phyloP scores from a whole-genome alignment of 2,113 vertebrate species.

The Myanophis thanlyinensis region DNA sequence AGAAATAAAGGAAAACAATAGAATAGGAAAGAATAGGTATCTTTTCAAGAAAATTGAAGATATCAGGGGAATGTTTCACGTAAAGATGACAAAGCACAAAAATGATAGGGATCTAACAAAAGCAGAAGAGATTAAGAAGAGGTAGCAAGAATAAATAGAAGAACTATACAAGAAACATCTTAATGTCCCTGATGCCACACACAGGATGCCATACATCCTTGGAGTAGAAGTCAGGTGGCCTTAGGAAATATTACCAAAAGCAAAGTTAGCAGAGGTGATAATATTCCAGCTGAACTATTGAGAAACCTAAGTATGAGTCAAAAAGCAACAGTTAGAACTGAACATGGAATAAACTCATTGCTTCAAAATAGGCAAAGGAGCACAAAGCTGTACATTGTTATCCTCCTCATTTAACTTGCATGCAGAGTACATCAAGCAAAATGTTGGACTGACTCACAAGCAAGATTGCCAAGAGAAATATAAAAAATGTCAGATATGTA shows the following conservation, averaged over 20 bases:
- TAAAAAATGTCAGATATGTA: not conserved
- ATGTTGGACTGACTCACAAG: not conserved
- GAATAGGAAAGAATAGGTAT: not conserved
- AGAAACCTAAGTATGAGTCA: not conserved
- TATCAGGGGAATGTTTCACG: not conserved
- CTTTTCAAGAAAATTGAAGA: not conserved
- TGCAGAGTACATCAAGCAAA: not conserved
- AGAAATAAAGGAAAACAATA: not conserved
- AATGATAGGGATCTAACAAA: not conserved
- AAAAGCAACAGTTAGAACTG: not conserved
- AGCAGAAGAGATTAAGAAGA: not conserved
- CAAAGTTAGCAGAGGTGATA: not conserved
- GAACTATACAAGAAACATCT: not conserved
- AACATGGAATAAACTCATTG: not conserved
- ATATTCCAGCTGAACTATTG: not conserved
- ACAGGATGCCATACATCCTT: too few relatives aligned
- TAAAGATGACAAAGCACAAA: not conserved
- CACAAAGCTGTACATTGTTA: not conserved
- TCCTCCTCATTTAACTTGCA: not conserved
- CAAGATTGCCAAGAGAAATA: not conserved
- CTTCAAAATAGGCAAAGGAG: not conserved
- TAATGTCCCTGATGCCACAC: not conserved
- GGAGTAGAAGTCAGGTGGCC: not conserved
- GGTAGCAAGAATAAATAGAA: not conserved
- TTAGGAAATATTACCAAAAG: not conserved